phyloP scores from a whole-genome alignment of 2,888 invertebrate species.

The Drosophila anceps region DNA sequence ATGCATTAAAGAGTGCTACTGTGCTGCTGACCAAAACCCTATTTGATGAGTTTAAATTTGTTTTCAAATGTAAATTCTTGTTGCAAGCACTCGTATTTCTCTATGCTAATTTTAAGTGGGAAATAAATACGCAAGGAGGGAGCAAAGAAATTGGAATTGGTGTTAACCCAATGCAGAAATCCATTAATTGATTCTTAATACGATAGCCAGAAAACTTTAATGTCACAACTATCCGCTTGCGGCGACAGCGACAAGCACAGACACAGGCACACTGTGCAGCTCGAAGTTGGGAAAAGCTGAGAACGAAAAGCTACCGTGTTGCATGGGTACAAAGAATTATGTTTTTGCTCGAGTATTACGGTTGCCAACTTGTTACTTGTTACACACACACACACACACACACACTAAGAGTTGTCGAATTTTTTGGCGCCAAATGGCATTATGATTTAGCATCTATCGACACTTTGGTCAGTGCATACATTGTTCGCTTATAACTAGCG shows the following conservation, averaged over 20 bases:
- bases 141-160: not conserved
- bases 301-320: constrained; percentile 14
- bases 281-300: not conserved
- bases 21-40: not conserved
- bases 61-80: not conserved
- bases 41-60: not conserved
- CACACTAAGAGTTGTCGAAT: constrained; percentile 27
- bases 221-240: constrained; percentile 8
- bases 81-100: too few relatives aligned
- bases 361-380: constrained; percentile 74
- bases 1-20: not conserved
- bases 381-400: constrained; percentile 52
- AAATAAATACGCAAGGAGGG: not conserved
- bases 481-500: constrained; percentile 30
- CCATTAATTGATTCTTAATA: not conserved
- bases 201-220: constrained; percentile 3
- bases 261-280: constrained; percentile 11
- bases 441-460: constrained; percentile 42
- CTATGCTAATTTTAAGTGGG: not conserved
- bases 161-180: not conserved
- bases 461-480: constrained; percentile 20
- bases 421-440: constrained; percentile 73
- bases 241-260: not conserved
- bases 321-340: constrained; percentile 34
- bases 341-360: constrained; percentile 24